Percentiles rank a stretch among this genome's conserved stretches.
Evolutionary conservation across 2,113 vertebrate genomes (phyloP).

Genomic region (Oryctolagus cuniculus): DNA sequence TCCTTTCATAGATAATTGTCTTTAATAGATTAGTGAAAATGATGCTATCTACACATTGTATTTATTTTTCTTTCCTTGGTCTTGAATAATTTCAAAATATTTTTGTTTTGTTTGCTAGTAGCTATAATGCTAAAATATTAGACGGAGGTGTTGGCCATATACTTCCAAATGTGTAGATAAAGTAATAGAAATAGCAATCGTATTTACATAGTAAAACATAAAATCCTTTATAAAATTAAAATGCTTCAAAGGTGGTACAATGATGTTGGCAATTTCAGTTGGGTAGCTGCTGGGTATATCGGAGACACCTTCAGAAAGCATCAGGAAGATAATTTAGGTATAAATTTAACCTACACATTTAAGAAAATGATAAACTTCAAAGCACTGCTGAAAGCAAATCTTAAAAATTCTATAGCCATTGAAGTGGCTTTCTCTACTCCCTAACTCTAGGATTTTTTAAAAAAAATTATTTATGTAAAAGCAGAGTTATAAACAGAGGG

Average conservation of each 20-base stretch:
- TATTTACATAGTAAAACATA: neutral
- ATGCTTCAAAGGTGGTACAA: neutral
- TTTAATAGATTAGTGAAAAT: neutral
- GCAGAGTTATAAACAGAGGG: too few species aligned
- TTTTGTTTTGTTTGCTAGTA: slow-evolving; percentile 37
- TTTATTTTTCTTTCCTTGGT: slow-evolving; percentile 37
- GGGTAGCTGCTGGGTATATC: neutral
- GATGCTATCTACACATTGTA: neutral
- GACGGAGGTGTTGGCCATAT: neutral
- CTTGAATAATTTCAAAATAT: slow-evolving; percentile 41
- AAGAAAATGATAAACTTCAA: neutral
- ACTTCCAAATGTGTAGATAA: slow-evolving; percentile 54
- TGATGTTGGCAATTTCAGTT: neutral
- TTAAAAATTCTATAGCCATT: neutral
- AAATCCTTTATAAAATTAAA: neutral
- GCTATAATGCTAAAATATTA: slow-evolving; percentile 7
- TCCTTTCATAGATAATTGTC: neutral
- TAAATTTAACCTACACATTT: neutral
- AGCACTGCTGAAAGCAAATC: neutral
- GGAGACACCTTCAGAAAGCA: neutral
- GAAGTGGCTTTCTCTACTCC: fast-evolving
- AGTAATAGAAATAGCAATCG: neutral
- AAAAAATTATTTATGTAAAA: too few species aligned
- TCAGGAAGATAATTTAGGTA: neutral
- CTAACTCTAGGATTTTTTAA: neutral